phyloP scores from a whole-genome alignment of 2,888 invertebrate genomes.

The Oscheius myriophilus region DNA sequence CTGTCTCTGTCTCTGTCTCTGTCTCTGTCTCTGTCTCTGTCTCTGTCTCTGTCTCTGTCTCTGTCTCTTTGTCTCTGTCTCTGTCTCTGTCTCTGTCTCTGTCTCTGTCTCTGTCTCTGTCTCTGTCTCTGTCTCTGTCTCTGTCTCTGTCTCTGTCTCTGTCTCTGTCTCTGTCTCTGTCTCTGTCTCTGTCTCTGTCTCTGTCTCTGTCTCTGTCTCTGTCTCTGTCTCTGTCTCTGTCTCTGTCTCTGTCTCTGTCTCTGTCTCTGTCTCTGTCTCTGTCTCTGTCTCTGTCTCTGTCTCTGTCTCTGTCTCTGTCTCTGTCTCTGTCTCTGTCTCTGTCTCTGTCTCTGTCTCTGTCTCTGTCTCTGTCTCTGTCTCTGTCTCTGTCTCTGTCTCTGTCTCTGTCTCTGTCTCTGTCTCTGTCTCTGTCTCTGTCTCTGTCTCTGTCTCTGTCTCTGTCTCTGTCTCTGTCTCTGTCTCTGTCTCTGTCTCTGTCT shows the following conservation, averaged over 20 bases:
- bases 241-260: not conserved
- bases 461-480: not conserved
- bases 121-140: slow-evolving; percentile 3
- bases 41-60: not conserved
- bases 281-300: not conserved
- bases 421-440: slow-evolving; percentile 1
- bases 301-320: not conserved
- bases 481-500: slow-evolving; percentile 2
- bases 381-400: not conserved
- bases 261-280: slow-evolving; percentile 1
- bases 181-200: not conserved
- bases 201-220: slow-evolving; percentile 1
- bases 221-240: not conserved
- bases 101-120: not conserved
- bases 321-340: not conserved
- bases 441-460: not conserved
- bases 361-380: not conserved
- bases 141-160: not conserved
- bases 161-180: not conserved
- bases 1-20: too few relatives aligned
- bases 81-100: not conserved
- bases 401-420: not conserved
- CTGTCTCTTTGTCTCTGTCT: not conserved
- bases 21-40: not conserved
- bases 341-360: slow-evolving; percentile 1